Evolutionary conservation across 2,888 invertebrate genomes (phyloP), one percentile per base, ranked within the genome.

Genomic region (Drepanosiphum platanoidis): DNA sequence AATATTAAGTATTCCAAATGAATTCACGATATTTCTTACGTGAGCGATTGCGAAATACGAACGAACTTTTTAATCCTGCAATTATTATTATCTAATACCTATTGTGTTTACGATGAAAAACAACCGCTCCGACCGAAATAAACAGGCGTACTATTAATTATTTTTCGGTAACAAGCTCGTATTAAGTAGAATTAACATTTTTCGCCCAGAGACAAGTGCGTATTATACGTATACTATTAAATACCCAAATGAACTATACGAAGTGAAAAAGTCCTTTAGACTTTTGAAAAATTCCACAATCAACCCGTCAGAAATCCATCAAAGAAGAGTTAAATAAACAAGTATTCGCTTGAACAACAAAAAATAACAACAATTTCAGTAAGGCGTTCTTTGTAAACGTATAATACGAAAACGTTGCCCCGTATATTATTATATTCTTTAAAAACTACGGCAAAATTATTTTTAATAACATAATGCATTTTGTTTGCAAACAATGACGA

Each of bases 261-360:
- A 61, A 61, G n/a, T 27, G 1, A 61, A n/a, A 7, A 27, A 27
- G 0, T 27, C 3, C 27, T 27, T 22, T 61, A 27, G 18, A 30
- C 30, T 52, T 52, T 32, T 22, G 2, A 30, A 74, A 72, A 32
- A 30, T 42, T 72, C 32, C n/a, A n/a, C 30, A 8, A 32, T 11
- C 27, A 74, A 52, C 0, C 13, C 22, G 30, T 32, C 22, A 22
- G 4, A 18, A 32, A 52, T 13, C n/a, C 22, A 32, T 74, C 74
- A 74, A 52, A 74, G 52, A 74, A 52, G 11, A 52, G 32, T 8
- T 39, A 46, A 74, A 52, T 32, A 74, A 74, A 52, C 27, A 32
- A 74, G 30, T 30, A 72, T 72, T 72, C 30, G 13, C 42, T 8
- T 3, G 18, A 72, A n/a, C n/a, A 52, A 52, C 30, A 74, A 72